Evolutionary conservation across 2,797 vertebrate species (phyloP).

Genomic region (Fratercula arctica): DNA sequence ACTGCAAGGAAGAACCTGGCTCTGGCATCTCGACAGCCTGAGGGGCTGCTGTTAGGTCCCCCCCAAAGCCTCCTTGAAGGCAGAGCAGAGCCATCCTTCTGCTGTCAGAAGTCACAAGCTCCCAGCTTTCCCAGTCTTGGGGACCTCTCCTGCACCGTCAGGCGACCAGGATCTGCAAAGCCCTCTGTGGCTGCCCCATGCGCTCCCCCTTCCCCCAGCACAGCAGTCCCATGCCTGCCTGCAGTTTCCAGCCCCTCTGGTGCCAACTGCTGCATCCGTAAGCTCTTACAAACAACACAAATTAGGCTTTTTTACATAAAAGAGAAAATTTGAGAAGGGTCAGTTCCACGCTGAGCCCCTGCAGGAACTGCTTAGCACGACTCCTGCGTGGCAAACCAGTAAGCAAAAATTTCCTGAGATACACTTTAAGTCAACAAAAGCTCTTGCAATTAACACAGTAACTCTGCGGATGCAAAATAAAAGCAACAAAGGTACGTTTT

Average conservation of each 20-base stretch:
- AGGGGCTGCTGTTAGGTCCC: not conserved
- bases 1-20: not conserved
- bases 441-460: not conserved
- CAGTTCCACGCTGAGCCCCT: not conserved
- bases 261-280: not conserved
- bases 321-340: not conserved
- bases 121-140: not conserved
- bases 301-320: not conserved
- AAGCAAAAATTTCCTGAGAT: not conserved
- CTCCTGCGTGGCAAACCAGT: not conserved
- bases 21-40: rapidly evolving
- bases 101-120: not conserved
- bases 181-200: not conserved
- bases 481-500: not conserved
- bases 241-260: not conserved
- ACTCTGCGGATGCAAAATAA: not conserved
- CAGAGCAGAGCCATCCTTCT: not conserved
- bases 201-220: not conserved
- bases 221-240: not conserved
- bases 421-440: not conserved
- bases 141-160: not conserved
- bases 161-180: not conserved
- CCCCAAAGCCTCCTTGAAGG: not conserved
- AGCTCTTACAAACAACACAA: not conserved
- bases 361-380: not conserved